phyloP scores from a whole-genome alignment of 2,113 vertebrate genomes.

The Alexandromys fortis region DNA sequence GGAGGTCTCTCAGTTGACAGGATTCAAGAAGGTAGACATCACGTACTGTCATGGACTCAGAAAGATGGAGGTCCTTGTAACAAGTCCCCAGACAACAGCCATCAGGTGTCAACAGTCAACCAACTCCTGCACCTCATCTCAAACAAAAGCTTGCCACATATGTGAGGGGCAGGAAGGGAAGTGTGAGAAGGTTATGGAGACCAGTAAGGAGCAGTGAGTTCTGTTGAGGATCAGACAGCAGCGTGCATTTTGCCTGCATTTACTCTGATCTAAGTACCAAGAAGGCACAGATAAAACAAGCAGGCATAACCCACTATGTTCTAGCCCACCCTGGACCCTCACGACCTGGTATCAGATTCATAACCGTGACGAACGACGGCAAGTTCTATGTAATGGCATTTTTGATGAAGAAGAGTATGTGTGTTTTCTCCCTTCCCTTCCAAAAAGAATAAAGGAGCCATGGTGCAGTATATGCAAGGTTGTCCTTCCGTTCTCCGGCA shows the following conservation, averaged over 20 bases:
- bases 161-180: not conserved
- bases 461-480: too few relatives aligned
- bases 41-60: not conserved
- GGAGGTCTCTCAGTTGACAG: not conserved
- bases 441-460: not conserved
- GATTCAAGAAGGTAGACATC: not conserved
- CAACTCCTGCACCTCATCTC: not conserved
- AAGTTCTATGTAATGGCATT: too few relatives aligned
- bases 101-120: not conserved
- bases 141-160: not conserved
- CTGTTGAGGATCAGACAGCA: not conserved
- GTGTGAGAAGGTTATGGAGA: not conserved
- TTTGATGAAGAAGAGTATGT: not conserved
- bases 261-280: not conserved
- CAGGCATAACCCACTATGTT: rapidly evolving
- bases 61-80: not conserved
- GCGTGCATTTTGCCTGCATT: not conserved
- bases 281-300: not conserved
- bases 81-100: not conserved
- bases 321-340: not conserved
- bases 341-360: not conserved
- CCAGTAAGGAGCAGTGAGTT: not conserved
- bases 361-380: not conserved
- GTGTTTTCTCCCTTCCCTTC: too few relatives aligned
- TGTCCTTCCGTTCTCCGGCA: not conserved